A percentile compares a stretch with the other conserved stretches of the same genome.
Evolutionary conservation across 2,113 vertebrate genomes (phyloP).

Genomic region (Sarotherodon lohbergeri): DNA sequence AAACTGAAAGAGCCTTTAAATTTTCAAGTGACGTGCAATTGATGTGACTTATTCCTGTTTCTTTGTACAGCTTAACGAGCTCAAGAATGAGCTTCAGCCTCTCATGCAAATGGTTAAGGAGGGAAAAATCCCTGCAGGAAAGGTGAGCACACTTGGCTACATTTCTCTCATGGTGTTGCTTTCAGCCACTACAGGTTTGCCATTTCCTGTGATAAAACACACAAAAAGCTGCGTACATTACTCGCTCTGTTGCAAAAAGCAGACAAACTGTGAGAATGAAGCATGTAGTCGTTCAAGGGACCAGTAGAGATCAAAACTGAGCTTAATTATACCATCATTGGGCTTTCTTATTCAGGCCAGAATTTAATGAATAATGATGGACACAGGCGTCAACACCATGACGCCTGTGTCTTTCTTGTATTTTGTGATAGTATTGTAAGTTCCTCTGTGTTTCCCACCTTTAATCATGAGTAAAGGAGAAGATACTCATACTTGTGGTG

Average conservation of each 20-base stretch:
- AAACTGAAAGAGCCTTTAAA: not conserved
- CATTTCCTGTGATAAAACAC: not conserved
- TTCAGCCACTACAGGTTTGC: not conserved
- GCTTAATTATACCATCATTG: not conserved
- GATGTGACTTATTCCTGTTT: not conserved
- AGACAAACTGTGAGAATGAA: not conserved
- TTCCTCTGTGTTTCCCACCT: not conserved
- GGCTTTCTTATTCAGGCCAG: not conserved
- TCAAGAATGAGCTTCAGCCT: constrained; percentile 85
- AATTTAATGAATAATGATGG: not conserved
- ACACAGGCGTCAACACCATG: not conserved
- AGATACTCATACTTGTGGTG: not conserved
- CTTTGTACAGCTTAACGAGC: constrained; percentile 73
- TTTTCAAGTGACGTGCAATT: not conserved
- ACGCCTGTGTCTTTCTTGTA: not conserved
- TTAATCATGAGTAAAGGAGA: not conserved
- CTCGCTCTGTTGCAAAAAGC: not conserved
- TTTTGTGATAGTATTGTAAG: not conserved
- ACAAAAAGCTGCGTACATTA: not conserved
- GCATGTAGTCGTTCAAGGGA: not conserved
- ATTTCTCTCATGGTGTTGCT: not conserved
- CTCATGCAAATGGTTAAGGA: constrained; percentile 81
- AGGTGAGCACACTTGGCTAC: constrained; percentile 48
- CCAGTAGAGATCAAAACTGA: not conserved
- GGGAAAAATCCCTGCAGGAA: constrained; percentile 80